Conservation (phyloP, 2,888 invertebrate genomes). For the Platynereis dumerilii region DNA sequence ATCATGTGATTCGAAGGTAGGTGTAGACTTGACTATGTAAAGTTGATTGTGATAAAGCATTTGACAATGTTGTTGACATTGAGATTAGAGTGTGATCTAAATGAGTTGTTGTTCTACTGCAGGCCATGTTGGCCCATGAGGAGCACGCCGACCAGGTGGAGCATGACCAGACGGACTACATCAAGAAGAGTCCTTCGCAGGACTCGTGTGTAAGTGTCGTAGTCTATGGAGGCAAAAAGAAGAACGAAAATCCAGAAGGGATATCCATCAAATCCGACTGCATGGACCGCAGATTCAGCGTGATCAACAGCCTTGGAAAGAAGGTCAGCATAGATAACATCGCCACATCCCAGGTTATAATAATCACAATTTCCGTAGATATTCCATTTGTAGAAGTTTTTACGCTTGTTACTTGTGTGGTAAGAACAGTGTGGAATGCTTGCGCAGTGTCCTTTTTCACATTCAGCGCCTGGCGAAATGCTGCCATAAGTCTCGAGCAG, state of each 20-base stretch:
- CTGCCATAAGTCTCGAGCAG: no score
- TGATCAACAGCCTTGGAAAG: constrained; percentile 72
- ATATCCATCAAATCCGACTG: constrained; percentile 76
- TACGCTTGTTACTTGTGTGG: background rate
- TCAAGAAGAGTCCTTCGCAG: constrained; percentile 89
- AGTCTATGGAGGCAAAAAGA: constrained; percentile 75
- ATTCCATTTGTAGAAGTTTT: no score
- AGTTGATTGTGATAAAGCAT: no score
- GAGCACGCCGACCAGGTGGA: no score
- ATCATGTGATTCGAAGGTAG: no score
- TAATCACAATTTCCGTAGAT: background rate
- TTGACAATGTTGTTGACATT: no score
- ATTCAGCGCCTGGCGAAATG: background rate
- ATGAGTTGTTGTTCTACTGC: no score
- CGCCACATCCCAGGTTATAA: constrained; percentile 66
- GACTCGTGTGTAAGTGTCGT: constrained; percentile 92
- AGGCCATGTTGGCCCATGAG: no score
- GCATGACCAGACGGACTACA: background rate
- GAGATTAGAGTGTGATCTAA: no score
- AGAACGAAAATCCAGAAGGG: constrained; percentile 74
- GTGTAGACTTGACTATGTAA: no score
- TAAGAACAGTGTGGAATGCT: background rate
- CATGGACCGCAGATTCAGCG: constrained; percentile 34
- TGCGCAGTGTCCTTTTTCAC: background rate
- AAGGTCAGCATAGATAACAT: constrained; percentile 74